Conservation (phyloP, 1,140 invertebrate genomes). For the Drosophila triauraria region DNA sequence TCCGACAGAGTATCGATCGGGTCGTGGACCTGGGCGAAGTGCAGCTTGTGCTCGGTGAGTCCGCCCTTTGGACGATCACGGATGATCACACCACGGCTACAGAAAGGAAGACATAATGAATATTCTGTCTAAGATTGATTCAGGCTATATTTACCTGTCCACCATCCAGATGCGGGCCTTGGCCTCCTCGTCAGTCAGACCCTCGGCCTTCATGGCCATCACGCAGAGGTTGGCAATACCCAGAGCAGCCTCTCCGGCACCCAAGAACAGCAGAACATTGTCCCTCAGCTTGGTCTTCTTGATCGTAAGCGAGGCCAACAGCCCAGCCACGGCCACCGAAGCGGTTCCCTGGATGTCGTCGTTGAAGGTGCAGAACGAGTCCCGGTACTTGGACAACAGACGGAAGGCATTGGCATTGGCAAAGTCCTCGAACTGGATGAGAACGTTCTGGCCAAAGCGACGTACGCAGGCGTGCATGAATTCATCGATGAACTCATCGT, state of each 20-base stretch:
- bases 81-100: conserved; percentile 90
- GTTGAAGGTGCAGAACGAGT: conserved; percentile 97
- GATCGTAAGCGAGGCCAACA: conserved; percentile 93
- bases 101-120: conserved; percentile 90
- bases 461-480: conserved; percentile 97
- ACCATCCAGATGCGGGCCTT: conserved; percentile 73
- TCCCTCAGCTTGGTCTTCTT: conserved; percentile 93
- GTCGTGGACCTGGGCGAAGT: conserved; percentile 91
- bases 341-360: conserved; percentile 99
- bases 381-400: conserved; percentile 94
- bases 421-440: conserved; percentile 99
- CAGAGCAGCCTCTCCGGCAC: conserved; percentile 96
- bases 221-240: conserved; percentile 94
- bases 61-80: conserved; percentile 90
- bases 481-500: conserved; percentile 98
- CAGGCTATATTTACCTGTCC: conserved; percentile 85
- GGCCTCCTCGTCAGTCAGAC: conserved; percentile 86
- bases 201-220: conserved; percentile 96
- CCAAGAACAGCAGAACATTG: conserved; percentile 95
- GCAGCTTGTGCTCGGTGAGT: conserved; percentile 89
- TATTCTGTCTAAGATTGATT: too few relatives aligned
- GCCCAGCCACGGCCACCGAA: conserved; percentile 95
- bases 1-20: conserved; percentile 91
- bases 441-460: conserved; percentile 93
- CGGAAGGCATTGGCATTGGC: conserved; percentile 97